phyloP scores from a whole-genome alignment of 2,888 invertebrate genomes.

The Drosophila macrospina region DNA sequence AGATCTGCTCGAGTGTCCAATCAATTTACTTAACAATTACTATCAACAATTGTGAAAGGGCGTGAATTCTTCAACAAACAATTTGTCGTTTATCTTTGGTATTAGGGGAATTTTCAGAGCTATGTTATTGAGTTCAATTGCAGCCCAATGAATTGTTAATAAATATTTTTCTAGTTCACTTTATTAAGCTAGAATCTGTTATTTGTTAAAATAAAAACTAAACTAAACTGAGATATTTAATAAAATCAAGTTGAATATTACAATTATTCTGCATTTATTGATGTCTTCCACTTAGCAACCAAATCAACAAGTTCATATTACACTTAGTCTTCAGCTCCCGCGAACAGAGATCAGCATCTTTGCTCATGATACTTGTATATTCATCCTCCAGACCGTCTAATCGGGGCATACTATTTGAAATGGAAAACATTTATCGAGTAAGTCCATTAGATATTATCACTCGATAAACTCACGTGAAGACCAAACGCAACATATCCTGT shows the following conservation, averaged over 20 bases:
- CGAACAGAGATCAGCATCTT: slow-evolving; percentile 48
- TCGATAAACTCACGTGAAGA: slow-evolving; percentile 87
- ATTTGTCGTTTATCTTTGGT: not conserved
- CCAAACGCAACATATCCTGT: slow-evolving; percentile 88
- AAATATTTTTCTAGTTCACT: too few species aligned
- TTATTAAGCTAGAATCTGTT: too few species aligned
- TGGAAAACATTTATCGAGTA: not conserved
- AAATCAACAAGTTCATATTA: slow-evolving; percentile 67
- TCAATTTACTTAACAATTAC: slow-evolving; percentile 28
- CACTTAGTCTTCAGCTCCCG: slow-evolving; percentile 58
- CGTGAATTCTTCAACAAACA: slow-evolving; percentile 58
- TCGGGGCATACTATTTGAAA: slow-evolving; percentile 52
- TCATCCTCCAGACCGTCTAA: slow-evolving; percentile 65
- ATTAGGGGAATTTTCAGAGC: not conserved
- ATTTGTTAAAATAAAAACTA: too few species aligned
- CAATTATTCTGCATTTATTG: slow-evolving; percentile 20
- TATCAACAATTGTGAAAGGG: slow-evolving; percentile 12
- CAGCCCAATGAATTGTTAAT: too few species aligned
- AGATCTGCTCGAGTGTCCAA: slow-evolving; percentile 1
- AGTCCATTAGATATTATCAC: not conserved
- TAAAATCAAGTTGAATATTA: not conserved
- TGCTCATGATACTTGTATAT: slow-evolving; percentile 54
- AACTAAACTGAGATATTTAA: not conserved
- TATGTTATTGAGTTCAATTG: not conserved
- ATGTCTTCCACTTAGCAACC: slow-evolving; percentile 59